Conservation (phyloP, 2,888 invertebrate genomes). For the Plebejus argus region DNA sequence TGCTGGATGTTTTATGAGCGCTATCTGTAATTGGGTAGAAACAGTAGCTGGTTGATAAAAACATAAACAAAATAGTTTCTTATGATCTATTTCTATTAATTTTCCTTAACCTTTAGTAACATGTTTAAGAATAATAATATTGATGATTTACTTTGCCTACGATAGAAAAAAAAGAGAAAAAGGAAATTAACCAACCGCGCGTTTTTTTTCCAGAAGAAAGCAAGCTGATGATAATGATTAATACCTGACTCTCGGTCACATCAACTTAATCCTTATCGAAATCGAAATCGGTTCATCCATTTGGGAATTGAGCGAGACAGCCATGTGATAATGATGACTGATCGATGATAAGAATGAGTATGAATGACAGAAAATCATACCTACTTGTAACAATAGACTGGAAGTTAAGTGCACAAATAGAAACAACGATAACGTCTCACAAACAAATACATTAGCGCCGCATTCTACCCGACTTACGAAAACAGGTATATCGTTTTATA, state of each 20-base stretch:
- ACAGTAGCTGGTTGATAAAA: not conserved
- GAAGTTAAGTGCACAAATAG: not conserved
- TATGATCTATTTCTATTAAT: not conserved
- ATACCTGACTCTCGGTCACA: not conserved
- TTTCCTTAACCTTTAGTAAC: not conserved
- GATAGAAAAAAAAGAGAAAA: not conserved
- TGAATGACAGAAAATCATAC: not conserved
- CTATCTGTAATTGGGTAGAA: not conserved
- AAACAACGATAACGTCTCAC: slow-evolving; percentile 4
- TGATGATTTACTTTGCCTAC: not conserved
- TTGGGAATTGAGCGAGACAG: not conserved
- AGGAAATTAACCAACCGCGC: too few species aligned
- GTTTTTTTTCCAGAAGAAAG: too few species aligned
- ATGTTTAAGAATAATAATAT: not conserved
- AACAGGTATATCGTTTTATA: not conserved
- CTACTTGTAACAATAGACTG: not conserved
- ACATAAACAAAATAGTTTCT: not conserved
- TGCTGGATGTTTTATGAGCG: not conserved
- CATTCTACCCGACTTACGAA: not conserved
- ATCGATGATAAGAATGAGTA: not conserved
- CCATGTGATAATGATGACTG: not conserved
- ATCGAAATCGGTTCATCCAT: not conserved
- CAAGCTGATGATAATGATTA: not conserved
- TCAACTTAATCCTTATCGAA: not conserved
- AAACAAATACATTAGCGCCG: not conserved